Evolutionary conservation across 2,113 vertebrate species (phyloP).

Genomic region (Notarius lentiginosus): DNA sequence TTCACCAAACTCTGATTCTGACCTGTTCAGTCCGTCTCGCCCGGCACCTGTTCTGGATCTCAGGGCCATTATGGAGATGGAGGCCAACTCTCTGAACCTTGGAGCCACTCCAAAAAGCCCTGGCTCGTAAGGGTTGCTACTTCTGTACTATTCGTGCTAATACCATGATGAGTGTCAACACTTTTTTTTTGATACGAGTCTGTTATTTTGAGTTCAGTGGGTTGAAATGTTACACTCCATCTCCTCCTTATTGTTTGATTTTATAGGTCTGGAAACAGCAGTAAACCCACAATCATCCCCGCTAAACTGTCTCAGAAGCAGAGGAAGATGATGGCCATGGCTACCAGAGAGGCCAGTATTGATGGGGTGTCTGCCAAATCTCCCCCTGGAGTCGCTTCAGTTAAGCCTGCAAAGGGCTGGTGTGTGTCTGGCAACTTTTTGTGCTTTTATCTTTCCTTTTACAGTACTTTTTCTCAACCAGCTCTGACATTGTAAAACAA

Average conservation of each 20-base stretch:
- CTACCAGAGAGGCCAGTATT: slow-evolving; percentile 77
- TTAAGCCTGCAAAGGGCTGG: slow-evolving; percentile 83
- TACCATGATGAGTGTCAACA: background rate
- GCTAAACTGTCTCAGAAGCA: slow-evolving; percentile 94
- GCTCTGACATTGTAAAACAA: background rate
- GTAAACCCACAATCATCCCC: slow-evolving; percentile 73
- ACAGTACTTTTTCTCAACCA: background rate
- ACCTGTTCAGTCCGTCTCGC: slow-evolving; percentile 71
- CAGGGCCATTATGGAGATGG: slow-evolving; percentile 94
- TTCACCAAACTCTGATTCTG: background rate
- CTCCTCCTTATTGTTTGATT: slow-evolving; percentile 44
- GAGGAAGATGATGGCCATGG: slow-evolving; percentile 91
- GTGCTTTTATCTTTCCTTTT: background rate
- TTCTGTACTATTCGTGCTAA: background rate
- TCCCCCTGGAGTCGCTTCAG: slow-evolving; percentile 64
- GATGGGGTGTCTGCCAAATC: slow-evolving; percentile 68
- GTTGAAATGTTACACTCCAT: slow-evolving; percentile 14
- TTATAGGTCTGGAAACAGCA: slow-evolving; percentile 57
- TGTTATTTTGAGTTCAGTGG: background rate
- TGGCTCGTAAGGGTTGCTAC: slow-evolving; percentile 59
- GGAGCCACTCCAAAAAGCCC: slow-evolving; percentile 82
- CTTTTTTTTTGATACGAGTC: background rate
- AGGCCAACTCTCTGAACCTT: slow-evolving; percentile 80
- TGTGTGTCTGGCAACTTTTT: slow-evolving; percentile 65
- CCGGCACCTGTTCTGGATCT: slow-evolving; percentile 85